Base-by-base conservation (phyloP, 2,113 vertebrate genomes). In the Bos javanicus region DNA sequence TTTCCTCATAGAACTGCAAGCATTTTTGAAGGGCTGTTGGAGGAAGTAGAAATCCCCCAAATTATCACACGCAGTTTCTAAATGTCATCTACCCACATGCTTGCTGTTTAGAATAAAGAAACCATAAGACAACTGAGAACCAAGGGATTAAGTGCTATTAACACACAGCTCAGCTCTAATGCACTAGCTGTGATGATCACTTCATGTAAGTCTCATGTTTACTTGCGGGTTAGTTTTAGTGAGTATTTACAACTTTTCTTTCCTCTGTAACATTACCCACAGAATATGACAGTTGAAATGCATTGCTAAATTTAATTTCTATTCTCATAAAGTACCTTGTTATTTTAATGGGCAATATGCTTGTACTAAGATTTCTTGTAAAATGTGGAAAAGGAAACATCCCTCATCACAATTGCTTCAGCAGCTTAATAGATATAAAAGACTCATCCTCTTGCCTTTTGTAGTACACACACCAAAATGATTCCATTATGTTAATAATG, bases 401-500 rank as follows among this genome's bases (percentile, higher is more conserved):
- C 26, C 33, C 87, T 94, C 43, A 90, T 87, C 64, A 83, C 90
- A 74, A 94, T 80, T 85, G 60, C n/a, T 86, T 94, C 48, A 93
- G 56, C 39, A 86, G 89, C 59, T 60, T 97, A 92, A 85, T 33
- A 90, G 84, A 85, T 83, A 25, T 82, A 90, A 96, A 95, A 87
- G 88, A 87, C 21, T 81, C 59, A 46, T 67, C 54, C 83, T 86
- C 17, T 94, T 94, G 82, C 54, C 87, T 71, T 94, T 94, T 64
- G 19, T 85, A 95, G 56, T 17, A 43, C 50, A 54, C 21, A 90
- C 46, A 96, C 95, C 57, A 67, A 76, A 91, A 81, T 28, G 17
- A 96, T 94, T 90, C 95, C 36, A 80, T 94, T 87, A 97, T 85
- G 67, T 67, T 94, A 93, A 94, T 82, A 81, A 95, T 17, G 2